Base-by-base conservation (phyloP, 2,888 invertebrate genomes). In the Tortricodes alternella region DNA sequence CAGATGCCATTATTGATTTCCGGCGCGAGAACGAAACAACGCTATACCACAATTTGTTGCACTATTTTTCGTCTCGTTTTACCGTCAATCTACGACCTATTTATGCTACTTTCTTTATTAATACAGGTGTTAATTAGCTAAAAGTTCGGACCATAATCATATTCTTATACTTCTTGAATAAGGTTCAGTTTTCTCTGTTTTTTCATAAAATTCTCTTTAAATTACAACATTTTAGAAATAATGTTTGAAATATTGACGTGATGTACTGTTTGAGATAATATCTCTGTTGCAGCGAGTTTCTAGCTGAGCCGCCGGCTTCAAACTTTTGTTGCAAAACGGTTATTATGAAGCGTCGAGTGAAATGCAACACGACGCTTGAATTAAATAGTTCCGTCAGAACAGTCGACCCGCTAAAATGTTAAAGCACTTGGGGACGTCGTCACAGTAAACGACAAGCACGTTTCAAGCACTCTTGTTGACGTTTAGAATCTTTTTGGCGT, bases 1-100 rank as follows among this genome's bases (percentile, higher is more conserved):
- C 73, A 83, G 81, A 85, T 85, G 85, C 89, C 80, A 85, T 87
- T 90, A 89, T 89, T 89, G 91, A 90, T 90, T 91, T 91, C 91
- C 89, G 89, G 89, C 82, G 85, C 78, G 64, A 70, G 78, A 89
- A 68, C 62, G 84, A 74, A 89, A 89, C 74, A 67, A 62, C 77
- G 81, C 82, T 67, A 78, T 89, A 83, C 83, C 76, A 83, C 76
- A 85, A 89, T 89, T 89, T 89, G 88, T 89, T 89, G 90, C 88
- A 89, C 89, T 88, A 89, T 89, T 87, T 90, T 88, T 73, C 67
- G 72, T 89, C 82, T 68, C 78, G 9, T 66, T 89, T 79, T 50
- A 79, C 75, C 84, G 83, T 89, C 87, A 87, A 90, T 90, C 87
- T 89, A 90, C 90, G 90, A 90, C 90, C 90, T 89, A 90, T 90